A percentile compares a stretch with the other conserved stretches of the same genome.
These are phyloP conservation scores for Entomyzon cyanotis DNA, from an alignment of 2,113 vertebrate genomes.

Conservation along the genomic window DNA sequence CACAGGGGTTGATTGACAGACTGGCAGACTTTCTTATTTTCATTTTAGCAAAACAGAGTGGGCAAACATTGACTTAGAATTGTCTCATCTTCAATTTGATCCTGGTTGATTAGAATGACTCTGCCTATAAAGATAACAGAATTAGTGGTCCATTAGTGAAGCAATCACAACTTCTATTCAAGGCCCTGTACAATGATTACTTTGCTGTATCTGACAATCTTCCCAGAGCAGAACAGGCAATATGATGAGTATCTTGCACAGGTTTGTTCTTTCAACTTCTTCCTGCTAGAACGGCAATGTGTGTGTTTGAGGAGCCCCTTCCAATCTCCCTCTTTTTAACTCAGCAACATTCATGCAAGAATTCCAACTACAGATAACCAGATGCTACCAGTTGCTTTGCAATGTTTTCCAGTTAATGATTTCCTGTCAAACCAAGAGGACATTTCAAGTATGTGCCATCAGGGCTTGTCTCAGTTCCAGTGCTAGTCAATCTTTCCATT, in stretches of 20 bases:
- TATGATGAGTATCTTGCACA: neutral
- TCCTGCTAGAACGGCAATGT: neutral
- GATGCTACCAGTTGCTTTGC: neutral
- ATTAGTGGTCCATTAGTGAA: conserved; percentile 9
- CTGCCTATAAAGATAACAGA: conserved; percentile 18
- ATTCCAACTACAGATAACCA: neutral
- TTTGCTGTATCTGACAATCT: neutral
- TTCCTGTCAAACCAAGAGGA: neutral
- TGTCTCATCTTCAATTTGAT: neutral
- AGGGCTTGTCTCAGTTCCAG: neutral
- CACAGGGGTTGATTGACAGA: neutral
- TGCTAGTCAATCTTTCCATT: neutral
- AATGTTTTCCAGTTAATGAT: neutral
- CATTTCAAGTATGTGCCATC: neutral
- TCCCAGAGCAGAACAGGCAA: neutral
- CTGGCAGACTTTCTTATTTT: neutral
- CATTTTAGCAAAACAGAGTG: neutral
- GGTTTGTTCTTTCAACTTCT: neutral
- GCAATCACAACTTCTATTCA: neutral
- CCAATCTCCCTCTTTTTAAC: neutral
- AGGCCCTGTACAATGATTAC: neutral
- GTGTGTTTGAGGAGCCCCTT: neutral
- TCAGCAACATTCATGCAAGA: neutral
- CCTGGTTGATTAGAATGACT: neutral
- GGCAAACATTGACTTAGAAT: neutral